Percentiles rank a stretch among this genome's conserved stretches.
These are phyloP conservation scores for Conus canariensis DNA, from an alignment of 2,888 invertebrate genomes.

Conservation along the genomic window DNA sequence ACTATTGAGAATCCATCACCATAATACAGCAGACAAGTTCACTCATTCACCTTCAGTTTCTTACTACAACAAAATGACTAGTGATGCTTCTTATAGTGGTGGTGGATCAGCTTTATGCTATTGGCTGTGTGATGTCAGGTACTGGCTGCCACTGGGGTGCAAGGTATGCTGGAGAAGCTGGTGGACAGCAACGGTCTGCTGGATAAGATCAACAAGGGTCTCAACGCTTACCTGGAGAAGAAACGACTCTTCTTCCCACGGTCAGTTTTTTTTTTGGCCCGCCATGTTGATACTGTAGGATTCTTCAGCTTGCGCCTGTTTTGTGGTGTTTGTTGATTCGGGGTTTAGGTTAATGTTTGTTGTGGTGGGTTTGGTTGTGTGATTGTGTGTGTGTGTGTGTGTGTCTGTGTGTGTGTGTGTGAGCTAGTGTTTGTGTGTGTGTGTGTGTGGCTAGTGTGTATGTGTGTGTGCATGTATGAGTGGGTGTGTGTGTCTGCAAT, in stretches of 20 bases:
- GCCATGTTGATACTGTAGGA: neutral
- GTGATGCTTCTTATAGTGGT: too few species aligned
- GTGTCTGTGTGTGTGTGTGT: neutral
- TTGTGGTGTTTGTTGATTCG: neutral
- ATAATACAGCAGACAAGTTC: too few species aligned
- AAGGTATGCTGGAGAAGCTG: constrained; percentile 76
- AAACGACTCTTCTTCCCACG: constrained; percentile 79
- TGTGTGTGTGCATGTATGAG: neutral
- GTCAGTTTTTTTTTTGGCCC: constrained; percentile 46
- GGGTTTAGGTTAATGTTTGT: neutral
- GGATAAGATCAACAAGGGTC: constrained; percentile 79
- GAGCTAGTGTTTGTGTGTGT: neutral
- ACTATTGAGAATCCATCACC: too few species aligned
- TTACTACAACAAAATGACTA: too few species aligned
- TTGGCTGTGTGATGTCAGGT: constrained; percentile 61
- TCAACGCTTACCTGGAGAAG: constrained; percentile 79
- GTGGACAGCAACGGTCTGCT: constrained; percentile 76
- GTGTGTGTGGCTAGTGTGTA: neutral
- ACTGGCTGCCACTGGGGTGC: constrained; percentile 72
- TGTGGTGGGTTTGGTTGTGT: neutral
- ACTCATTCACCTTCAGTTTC: too few species aligned
- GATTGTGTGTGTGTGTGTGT: constrained; percentile 1
- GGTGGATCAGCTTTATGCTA: too few species aligned
- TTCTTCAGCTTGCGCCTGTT: neutral
- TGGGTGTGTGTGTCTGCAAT: too few species aligned